These are phyloP conservation scores for Montipora cactus DNA, from an alignment of 64 coral and sea anemone genomes.

Conservation along the genomic window DNA sequence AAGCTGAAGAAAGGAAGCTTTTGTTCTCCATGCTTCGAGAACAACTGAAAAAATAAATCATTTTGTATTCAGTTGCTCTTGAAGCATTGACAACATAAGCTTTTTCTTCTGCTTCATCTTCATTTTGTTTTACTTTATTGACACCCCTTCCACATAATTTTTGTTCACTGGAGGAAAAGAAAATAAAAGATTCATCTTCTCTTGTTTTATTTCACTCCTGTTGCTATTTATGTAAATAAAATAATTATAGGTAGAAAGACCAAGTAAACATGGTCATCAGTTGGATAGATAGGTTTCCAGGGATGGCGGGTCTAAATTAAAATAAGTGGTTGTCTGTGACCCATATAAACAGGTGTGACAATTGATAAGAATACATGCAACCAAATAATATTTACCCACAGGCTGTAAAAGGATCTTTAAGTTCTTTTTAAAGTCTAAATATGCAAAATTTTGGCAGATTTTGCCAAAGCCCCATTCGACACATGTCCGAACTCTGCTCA, in stretches of 20 bases:
- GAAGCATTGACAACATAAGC: slow-evolving; percentile 24
- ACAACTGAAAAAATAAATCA: slow-evolving; percentile 68
- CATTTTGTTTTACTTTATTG: slow-evolving; percentile 7
- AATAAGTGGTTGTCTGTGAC: slow-evolving; percentile 6
- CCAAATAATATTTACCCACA: too few species aligned
- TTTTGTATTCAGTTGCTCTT: slow-evolving; percentile 61
- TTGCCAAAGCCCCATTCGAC: slow-evolving; percentile 75
- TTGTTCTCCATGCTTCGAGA: slow-evolving; percentile 45
- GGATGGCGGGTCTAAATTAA: neutral
- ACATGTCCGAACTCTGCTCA: slow-evolving; percentile 56
- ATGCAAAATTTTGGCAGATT: slow-evolving; percentile 19
- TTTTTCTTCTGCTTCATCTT: slow-evolving; percentile 51
- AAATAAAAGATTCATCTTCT: slow-evolving; percentile 62
- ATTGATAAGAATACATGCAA: too few species aligned
- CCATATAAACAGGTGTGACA: slow-evolving; percentile 35
- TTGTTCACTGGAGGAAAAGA: slow-evolving; percentile 42
- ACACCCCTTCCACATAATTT: slow-evolving; percentile 52
- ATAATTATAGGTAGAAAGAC: slow-evolving; percentile 22
- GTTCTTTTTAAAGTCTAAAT: too few species aligned
- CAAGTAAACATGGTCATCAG: neutral
- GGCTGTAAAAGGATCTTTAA: too few species aligned
- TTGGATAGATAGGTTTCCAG: slow-evolving; percentile 8
- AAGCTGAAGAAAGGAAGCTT: too few species aligned
- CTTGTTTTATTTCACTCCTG: slow-evolving; percentile 68
- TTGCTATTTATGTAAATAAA: slow-evolving; percentile 65